Evolutionary conservation across 2,888 invertebrate species (phyloP).

Genomic region (Drosophila atripex): DNA sequence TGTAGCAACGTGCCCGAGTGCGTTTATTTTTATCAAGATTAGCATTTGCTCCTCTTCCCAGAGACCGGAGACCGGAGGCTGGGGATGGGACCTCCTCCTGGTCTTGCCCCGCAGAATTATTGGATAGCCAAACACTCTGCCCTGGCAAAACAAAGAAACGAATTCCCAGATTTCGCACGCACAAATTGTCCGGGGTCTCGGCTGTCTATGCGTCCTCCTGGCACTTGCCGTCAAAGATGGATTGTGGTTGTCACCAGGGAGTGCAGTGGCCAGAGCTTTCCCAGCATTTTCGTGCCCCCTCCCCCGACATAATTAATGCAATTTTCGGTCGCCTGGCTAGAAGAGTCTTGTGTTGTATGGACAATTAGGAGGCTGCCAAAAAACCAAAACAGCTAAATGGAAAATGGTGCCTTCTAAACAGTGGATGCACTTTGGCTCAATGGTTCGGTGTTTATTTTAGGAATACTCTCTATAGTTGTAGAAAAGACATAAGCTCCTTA

Average conservation of each 20-base stretch:
- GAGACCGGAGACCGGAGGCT: conserved; percentile 2
- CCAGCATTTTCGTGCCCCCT: conserved; percentile 11
- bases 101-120: conserved; percentile 45
- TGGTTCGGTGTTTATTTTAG: not conserved
- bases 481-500: not conserved
- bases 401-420: conserved; percentile 25
- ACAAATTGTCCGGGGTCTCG: conserved; percentile 48
- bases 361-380: conserved; percentile 13
- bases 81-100: conserved; percentile 8
- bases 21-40: conserved; percentile 78
- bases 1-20: conserved; percentile 71
- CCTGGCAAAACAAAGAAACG: conserved; percentile 53
- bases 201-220: conserved; percentile 22
- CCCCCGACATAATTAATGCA: conserved; percentile 74
- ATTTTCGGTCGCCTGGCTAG: conserved; percentile 60
- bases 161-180: conserved; percentile 75
- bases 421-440: not conserved
- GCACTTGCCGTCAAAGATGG: conserved; percentile 61
- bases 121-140: conserved; percentile 68
- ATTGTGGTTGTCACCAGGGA: conserved; percentile 61
- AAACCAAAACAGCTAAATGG: conserved; percentile 32
- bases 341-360: conserved; percentile 28
- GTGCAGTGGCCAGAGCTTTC: conserved; percentile 43
- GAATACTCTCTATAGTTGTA: not conserved
- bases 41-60: conserved; percentile 61